Percentiles rank a stretch among this genome's conserved stretches.
phyloP scores from a whole-genome alignment of 2,113 vertebrate species.

The Tretioscincus oriximinensis region DNA sequence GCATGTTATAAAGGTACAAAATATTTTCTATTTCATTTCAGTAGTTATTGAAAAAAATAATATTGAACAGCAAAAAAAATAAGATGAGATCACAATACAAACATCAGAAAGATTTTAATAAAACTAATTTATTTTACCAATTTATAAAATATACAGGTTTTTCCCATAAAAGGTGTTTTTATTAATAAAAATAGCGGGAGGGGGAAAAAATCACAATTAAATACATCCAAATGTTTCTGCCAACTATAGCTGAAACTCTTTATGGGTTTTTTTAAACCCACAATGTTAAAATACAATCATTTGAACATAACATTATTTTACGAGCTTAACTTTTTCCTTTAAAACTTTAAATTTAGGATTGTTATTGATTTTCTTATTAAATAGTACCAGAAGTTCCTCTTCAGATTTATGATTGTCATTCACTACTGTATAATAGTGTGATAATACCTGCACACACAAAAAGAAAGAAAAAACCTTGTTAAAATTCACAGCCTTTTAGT shows the following conservation, averaged over 20 bases:
- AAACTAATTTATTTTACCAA: neutral
- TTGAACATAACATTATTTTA: conserved; percentile 65
- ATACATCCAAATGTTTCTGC: conserved; percentile 35
- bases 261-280: conserved; percentile 25
- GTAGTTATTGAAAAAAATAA: neutral
- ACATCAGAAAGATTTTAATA: conserved; percentile 35
- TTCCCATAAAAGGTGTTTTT: conserved; percentile 62
- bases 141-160: conserved; percentile 70
- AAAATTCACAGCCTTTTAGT: neutral
- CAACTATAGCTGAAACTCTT: conserved; percentile 12
- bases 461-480: neutral
- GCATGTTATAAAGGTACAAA: neutral
- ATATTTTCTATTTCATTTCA: neutral
- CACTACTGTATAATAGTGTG: conserved; percentile 82
- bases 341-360: conserved; percentile 89
- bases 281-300: conserved; percentile 25
- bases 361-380: conserved; percentile 89
- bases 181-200: conserved; percentile 46
- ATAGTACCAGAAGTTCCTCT: conserved; percentile 80
- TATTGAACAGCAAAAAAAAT: neutral
- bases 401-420: conserved; percentile 76
- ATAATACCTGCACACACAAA: conserved; percentile 79
- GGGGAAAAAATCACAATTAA: conserved; percentile 1
- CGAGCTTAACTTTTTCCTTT: conserved; percentile 88
- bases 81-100: neutral